These are phyloP conservation scores for Drosophila fungiperda DNA, from an alignment of 2,888 invertebrate genomes.

Conservation along the genomic window DNA sequence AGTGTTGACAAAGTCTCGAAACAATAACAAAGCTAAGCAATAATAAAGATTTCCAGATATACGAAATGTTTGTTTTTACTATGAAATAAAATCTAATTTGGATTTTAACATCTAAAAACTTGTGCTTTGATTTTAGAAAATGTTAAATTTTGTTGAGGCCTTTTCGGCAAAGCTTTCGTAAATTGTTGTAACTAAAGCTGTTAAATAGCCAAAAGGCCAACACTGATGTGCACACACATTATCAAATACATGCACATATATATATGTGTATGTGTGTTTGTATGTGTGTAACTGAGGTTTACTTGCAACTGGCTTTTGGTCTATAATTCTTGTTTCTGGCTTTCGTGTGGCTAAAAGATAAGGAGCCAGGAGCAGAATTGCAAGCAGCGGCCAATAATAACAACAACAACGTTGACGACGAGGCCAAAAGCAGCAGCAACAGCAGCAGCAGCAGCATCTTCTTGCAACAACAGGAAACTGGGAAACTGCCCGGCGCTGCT, in stretches of 20 bases:
- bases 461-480: constrained; percentile 66
- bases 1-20: constrained; percentile 3
- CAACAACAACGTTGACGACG: not conserved
- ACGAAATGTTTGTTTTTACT: not conserved
- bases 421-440: not conserved
- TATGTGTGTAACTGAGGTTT: constrained; percentile 37
- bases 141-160: not conserved
- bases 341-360: constrained; percentile 71
- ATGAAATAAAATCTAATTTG: not conserved
- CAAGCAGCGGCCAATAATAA: constrained; percentile 7
- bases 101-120: not conserved
- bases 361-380: constrained; percentile 64
- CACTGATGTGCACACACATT: constrained; percentile 35
- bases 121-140: not conserved
- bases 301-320: constrained; percentile 77
- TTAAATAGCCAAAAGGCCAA: not conserved
- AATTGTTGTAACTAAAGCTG: not conserved
- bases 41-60: not conserved
- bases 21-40: constrained; percentile 2
- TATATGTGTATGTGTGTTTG: not conserved
- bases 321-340: constrained; percentile 79
- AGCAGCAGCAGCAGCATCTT: constrained; percentile 28
- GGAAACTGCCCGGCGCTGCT: constrained; percentile 64
- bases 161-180: not conserved
- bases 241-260: constrained; percentile 8